Base-by-base conservation (phyloP, 2,797 vertebrate genomes). In the Sebastes diploproa region DNA sequence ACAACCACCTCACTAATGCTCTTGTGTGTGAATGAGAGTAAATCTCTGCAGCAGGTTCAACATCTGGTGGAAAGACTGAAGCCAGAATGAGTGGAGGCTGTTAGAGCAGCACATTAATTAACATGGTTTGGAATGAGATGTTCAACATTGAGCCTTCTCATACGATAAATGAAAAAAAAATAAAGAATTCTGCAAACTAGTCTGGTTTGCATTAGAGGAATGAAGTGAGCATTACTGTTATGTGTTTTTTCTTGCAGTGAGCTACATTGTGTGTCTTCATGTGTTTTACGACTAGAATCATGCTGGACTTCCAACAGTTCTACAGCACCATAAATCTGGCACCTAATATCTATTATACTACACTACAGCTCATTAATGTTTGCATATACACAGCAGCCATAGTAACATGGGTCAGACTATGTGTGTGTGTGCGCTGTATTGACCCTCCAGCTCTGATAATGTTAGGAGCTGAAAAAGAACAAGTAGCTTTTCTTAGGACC, bases 391-490 rank as follows among this genome's bases (percentile, higher is more conserved):
- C 73, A 54, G 38, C 68, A 63, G 30, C 52, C 38, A 64, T 36
- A 34, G 50, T n/a, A 68, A 58, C 29, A n/a, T 7, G 22, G 29
- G 22, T 68, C 11, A 8, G 18, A 46, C 16, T 34, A 9, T 72
- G 25, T 42, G 20, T 72, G 67, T 38, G 38, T 64, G 74, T 59
- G 54, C 20, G 29, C 52, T 20, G 50, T 42, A 4, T 14, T 25
- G 50, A 73, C 74, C 80, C 60, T 54, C 8, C 29, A 18, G 52
- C 71, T 59, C 30, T 82, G 59, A 82, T 72, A 68, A 75, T 30
- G 50, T 68, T 29, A 23, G 25, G 23, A 71, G 38, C 55, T 38
- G 9, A 52, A 52, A 58, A 29, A 54, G 65, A 78, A 62, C 32
- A 52, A 72, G 34, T 30, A 8, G 71, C 71, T 75, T 50, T 70